These are phyloP conservation scores for Anthopleura sola DNA, from an alignment of 64 coral and sea anemone species.

Conservation along the genomic window DNA sequence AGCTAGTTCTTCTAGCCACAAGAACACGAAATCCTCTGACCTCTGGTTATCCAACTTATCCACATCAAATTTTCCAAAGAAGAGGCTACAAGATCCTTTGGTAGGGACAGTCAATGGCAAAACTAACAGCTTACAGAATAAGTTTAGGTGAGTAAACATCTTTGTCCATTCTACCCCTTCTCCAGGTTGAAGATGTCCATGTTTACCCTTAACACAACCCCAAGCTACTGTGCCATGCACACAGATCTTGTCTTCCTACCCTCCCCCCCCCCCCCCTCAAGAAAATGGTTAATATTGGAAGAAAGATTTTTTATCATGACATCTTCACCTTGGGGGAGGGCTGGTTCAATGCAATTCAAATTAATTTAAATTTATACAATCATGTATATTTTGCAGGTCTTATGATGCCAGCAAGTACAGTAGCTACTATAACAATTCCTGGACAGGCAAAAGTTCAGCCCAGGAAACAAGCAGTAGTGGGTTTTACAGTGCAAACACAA, in stretches of 20 bases:
- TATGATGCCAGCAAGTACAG: slow-evolving; percentile 92
- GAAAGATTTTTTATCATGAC: too few species aligned
- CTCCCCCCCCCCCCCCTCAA: too few species aligned
- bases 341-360: too few species aligned
- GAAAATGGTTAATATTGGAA: background rate
- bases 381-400: slow-evolving; percentile 25
- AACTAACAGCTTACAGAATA: slow-evolving; percentile 43
- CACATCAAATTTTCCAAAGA: slow-evolving; percentile 59
- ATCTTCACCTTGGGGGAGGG: too few species aligned
- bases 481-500: slow-evolving; percentile 18
- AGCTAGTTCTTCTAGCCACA: slow-evolving; percentile 13
- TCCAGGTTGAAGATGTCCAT: background rate
- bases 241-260: too few species aligned
- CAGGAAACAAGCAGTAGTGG: slow-evolving; percentile 44
- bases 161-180: background rate
- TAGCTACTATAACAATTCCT: slow-evolving; percentile 42
- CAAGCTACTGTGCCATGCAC: too few species aligned
- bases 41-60: slow-evolving; percentile 76
- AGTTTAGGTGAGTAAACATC: slow-evolving; percentile 69
- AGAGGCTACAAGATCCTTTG: slow-evolving; percentile 30
- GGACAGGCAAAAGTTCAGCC: slow-evolving; percentile 13
- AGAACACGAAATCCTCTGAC: slow-evolving; percentile 19
- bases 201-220: too few species aligned
- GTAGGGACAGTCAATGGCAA: slow-evolving; percentile 14
- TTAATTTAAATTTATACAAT: too few species aligned